Percentiles rank a stretch among this genome's conserved stretches.
Evolutionary conservation across 1,140 invertebrate genomes (phyloP).

Genomic region (Hylaeus anthracinus): DNA sequence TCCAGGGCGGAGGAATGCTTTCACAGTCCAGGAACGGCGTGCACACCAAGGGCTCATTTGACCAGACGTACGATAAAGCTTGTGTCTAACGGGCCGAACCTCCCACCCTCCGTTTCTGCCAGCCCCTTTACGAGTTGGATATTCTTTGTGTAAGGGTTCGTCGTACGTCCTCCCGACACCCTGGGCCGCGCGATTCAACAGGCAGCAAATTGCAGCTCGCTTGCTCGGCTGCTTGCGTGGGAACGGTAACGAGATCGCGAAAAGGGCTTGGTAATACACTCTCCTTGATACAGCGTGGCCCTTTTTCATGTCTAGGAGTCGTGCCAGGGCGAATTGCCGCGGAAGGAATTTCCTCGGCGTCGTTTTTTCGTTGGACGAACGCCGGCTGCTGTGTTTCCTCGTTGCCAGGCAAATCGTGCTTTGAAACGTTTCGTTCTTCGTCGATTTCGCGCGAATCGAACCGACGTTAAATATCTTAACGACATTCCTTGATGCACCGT

Average conservation of each 20-base stretch:
- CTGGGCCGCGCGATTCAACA: conserved; percentile 39
- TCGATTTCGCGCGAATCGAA: no score
- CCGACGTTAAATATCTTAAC: no score
- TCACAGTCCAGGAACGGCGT: conserved; percentile 46
- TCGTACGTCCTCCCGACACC: conserved; percentile 19
- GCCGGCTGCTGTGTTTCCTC: not conserved
- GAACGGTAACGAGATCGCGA: conserved; percentile 34
- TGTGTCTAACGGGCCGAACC: conserved; percentile 73
- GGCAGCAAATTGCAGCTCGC: conserved; percentile 39
- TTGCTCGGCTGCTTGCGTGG: not conserved
- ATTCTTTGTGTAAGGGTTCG: conserved; percentile 46
- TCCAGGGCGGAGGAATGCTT: conserved; percentile 20
- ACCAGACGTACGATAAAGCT: conserved; percentile 75
- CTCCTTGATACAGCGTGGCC: not conserved
- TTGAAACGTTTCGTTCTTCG: no score
- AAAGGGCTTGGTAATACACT: not conserved
- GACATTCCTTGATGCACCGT: no score
- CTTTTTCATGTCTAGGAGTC: not conserved
- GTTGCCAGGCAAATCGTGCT: not conserved
- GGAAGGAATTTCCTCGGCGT: not conserved
- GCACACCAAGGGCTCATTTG: conserved; percentile 70
- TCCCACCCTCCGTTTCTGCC: conserved; percentile 52
- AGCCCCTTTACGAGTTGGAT: conserved; percentile 51
- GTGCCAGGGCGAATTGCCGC: not conserved
- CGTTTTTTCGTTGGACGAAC: not conserved